Percentiles rank a stretch among this genome's conserved stretches.
Evolutionary conservation across 92 coral and sea anemone species (phyloP).

Genomic region (Umimayanthus chanpuru): DNA sequence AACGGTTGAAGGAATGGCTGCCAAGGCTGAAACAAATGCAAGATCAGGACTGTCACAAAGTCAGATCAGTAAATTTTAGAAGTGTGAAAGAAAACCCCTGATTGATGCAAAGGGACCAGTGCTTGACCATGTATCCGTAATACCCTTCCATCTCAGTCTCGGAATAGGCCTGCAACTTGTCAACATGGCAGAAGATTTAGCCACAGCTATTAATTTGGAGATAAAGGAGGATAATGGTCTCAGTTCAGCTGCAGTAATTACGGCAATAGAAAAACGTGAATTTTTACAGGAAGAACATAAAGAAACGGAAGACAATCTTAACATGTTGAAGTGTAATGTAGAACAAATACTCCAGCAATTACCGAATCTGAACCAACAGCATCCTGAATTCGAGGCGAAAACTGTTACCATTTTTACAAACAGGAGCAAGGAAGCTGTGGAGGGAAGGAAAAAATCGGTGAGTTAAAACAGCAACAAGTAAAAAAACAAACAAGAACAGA

Average conservation of each 20-base stretch:
- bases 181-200: constrained; percentile 30
- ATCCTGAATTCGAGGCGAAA: background rate
- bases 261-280: constrained; percentile 25
- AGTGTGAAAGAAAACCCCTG: background rate
- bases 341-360: background rate
- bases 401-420: background rate
- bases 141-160: constrained; percentile 58
- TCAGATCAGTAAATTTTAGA: no score
- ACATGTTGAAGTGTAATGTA: background rate
- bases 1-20: background rate
- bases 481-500: background rate
- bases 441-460: background rate
- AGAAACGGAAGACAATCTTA: no score
- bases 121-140: constrained; percentile 46
- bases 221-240: constrained; percentile 52
- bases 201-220: constrained; percentile 42
- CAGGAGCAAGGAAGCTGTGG: background rate
- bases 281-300: background rate
- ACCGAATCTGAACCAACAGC: background rate
- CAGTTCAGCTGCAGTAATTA: constrained; percentile 23
- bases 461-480: background rate
- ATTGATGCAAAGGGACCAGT: constrained; percentile 42
- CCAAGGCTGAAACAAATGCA: background rate
- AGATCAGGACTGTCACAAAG: background rate
- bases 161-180: constrained; percentile 56